Evolutionary conservation across 1,140 invertebrate species (phyloP).

Genomic region (Drosophila tsacasi): DNA sequence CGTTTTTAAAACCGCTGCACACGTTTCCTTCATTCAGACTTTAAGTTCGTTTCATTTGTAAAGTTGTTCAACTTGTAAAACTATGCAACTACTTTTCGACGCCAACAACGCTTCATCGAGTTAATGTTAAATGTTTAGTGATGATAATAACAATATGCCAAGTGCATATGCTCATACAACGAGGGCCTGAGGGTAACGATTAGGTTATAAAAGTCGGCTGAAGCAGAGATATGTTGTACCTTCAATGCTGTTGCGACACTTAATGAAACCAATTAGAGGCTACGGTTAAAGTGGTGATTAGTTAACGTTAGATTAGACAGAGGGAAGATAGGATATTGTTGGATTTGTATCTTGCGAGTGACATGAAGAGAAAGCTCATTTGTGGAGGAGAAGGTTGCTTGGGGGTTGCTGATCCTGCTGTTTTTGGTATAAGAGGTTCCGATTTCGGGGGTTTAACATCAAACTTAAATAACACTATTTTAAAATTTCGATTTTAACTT

Average conservation of each 20-base stretch:
- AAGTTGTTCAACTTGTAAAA: conserved; percentile 75
- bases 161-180: conserved; percentile 47
- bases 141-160: conserved; percentile 60
- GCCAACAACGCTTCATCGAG: conserved; percentile 16
- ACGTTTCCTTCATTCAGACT: conserved; percentile 80
- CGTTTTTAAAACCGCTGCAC: conserved; percentile 80
- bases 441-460: not conserved
- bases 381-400: not conserved
- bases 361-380: conserved; percentile 74
- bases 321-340: conserved; percentile 36
- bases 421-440: not conserved
- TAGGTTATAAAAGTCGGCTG: conserved; percentile 12
- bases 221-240: not conserved
- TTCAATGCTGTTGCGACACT: conserved; percentile 23
- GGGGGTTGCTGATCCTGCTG: not conserved
- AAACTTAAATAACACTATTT: not conserved
- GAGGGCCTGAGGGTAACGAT: conserved; percentile 59
- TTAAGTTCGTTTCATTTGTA: conserved; percentile 81
- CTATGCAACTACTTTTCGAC: conserved; percentile 58
- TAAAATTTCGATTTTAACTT: no score
- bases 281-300: conserved; percentile 28
- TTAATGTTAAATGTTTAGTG: conserved; percentile 28
- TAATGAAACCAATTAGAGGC: conserved; percentile 69
- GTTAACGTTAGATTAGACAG: conserved; percentile 29
- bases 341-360: conserved; percentile 22